These are phyloP conservation scores for Antechinus flavipes DNA, from an alignment of 2,113 vertebrate species.

Conservation along the genomic window DNA sequence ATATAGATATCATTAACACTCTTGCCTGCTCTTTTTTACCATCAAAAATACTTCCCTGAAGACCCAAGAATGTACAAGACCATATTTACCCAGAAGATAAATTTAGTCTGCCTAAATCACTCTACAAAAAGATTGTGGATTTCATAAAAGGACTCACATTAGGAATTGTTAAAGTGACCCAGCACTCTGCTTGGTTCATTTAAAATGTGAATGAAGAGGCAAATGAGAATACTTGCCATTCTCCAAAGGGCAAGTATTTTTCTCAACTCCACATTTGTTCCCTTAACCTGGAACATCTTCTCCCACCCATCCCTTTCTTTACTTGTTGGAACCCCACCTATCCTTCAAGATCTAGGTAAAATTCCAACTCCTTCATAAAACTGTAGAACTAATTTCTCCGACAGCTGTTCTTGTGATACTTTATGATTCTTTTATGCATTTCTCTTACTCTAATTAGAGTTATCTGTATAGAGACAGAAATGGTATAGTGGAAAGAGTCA, in stretches of 20 bases:
- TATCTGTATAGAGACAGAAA: background rate
- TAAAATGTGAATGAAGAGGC: background rate
- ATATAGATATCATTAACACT: too few species aligned
- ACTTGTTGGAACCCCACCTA: background rate
- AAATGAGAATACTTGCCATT: background rate
- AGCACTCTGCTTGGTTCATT: background rate
- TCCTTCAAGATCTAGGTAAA: slow-evolving; percentile 23
- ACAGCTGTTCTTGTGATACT: background rate
- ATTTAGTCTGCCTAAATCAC: background rate
- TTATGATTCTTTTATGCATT: background rate
- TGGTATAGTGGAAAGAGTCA: background rate
- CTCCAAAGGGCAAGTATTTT: background rate
- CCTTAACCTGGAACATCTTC: background rate
- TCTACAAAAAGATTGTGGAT: background rate
- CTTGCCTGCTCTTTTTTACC: background rate
- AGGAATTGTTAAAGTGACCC: background rate
- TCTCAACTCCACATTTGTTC: background rate
- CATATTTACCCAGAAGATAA: background rate
- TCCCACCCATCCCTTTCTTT: background rate
- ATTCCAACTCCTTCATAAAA: background rate
- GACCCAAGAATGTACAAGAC: background rate
- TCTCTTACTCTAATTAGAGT: background rate
- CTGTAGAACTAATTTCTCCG: background rate
- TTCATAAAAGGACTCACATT: background rate
- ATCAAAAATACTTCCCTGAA: background rate